Evolutionary conservation across 2,113 vertebrate genomes (phyloP).

Genomic region (Corvus hawaiiensis): DNA sequence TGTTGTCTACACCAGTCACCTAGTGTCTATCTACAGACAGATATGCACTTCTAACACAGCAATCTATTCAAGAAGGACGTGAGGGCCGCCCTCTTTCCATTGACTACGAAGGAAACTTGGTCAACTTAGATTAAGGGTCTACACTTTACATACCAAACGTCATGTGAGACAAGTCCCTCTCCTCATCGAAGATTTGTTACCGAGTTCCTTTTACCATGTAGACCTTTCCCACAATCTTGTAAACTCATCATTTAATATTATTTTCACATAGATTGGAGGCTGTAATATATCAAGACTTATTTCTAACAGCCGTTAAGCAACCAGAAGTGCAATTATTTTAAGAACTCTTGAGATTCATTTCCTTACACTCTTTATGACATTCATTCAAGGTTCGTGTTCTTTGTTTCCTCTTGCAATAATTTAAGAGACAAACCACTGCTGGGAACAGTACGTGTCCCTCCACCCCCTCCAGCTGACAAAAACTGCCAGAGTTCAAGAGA

Average conservation of each 20-base stretch:
- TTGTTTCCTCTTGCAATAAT: not conserved
- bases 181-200: not conserved
- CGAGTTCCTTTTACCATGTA: not conserved
- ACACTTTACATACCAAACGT: not conserved
- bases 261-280: not conserved
- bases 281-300: not conserved
- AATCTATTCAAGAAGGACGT: not conserved
- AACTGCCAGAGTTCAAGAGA: not conserved
- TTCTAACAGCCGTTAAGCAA: not conserved
- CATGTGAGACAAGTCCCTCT: not conserved
- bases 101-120: not conserved
- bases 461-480: not conserved
- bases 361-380: not conserved
- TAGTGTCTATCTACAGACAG: not conserved
- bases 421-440: not conserved
- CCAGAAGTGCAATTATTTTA: conserved; percentile 1
- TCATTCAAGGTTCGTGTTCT: not conserved
- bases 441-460: not conserved
- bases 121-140: not conserved
- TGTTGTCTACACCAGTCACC: not conserved
- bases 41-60: not conserved
- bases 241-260: not conserved
- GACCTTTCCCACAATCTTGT: not conserved
- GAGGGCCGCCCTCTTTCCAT: not conserved
- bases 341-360: not conserved